Evolutionary conservation across 2,797 vertebrate genomes (phyloP), one percentile per base, ranked within the genome.

Genomic region (Scyliorhinus canicula): DNA sequence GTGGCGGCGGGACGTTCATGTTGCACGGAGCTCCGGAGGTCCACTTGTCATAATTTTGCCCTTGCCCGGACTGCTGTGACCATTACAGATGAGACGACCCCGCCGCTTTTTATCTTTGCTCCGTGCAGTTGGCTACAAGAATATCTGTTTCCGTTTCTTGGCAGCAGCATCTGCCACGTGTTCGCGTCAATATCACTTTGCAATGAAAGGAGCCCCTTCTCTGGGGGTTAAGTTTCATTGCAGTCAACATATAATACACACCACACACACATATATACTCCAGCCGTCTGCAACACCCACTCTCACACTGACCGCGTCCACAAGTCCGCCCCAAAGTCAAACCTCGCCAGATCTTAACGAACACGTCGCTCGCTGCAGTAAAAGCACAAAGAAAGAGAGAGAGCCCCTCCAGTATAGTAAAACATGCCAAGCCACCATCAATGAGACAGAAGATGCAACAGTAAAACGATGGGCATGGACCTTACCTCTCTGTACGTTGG

Each of bases 101-200:
- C 16, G 47, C 1, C 28, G 55, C 11, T n/a, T 55, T 91, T 57
- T 21, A 8, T 24, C 8, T n/a, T n/a, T 26, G 2, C 28, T 8
- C 40, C 21, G 57, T 65, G 11, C 26, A 91, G 88, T 21, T 91
- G n/a, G 57, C 44, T 65, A 65, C n/a, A 63, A 77, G 88, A 90
- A 90, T 44, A 40, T 11, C 11, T n/a, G 88, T 63, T 91, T 63
- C 55, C 21, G 57, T 63, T 21, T 24, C 16, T 65, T 65, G 88
- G 60, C 88, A 71, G 93, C 93, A 55, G 67, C 14, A 71, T 7
- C 14, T 94, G 93, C 93, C 93, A 94, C 93, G 93, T 94, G 93
- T 71, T 94, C 67, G 12, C 35, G 63, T 74, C 93, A 93, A 50
- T 93, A 71, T 71, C 93, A 91, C 57, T 91, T 91, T 65, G 57